Conservation (phyloP, 2,888 invertebrate genomes). For the Thera obeliscata region DNA sequence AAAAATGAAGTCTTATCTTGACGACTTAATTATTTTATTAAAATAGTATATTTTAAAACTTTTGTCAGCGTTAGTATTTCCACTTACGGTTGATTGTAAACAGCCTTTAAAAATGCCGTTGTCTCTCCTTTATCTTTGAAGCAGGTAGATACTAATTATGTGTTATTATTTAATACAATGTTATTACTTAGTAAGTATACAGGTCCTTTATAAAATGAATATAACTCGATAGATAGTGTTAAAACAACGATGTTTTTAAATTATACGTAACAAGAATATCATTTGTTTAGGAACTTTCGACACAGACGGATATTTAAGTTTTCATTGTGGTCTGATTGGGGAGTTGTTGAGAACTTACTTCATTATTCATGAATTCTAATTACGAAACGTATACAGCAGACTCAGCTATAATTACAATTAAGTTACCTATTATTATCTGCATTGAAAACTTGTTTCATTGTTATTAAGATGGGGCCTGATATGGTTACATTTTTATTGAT, state of each 20-base stretch:
- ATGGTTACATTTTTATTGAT: slow-evolving; percentile 59
- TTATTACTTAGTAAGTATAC: slow-evolving; percentile 72
- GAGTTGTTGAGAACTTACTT: slow-evolving; percentile 56
- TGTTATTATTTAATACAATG: slow-evolving; percentile 81
- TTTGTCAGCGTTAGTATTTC: slow-evolving; percentile 64
- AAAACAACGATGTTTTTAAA: slow-evolving; percentile 60
- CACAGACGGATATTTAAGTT: slow-evolving; percentile 61
- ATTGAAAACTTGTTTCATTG: slow-evolving; percentile 62
- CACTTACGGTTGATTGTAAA: slow-evolving; percentile 78
- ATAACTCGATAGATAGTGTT: slow-evolving; percentile 64
- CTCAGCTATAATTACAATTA: slow-evolving; percentile 63
- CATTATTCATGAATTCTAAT: slow-evolving; percentile 71
- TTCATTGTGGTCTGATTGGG: slow-evolving; percentile 64
- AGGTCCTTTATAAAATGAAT: slow-evolving; percentile 61
- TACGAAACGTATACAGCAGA: slow-evolving; percentile 61
- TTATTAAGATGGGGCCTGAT: slow-evolving; percentile 59
- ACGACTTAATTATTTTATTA: no score
- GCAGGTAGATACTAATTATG: slow-evolving; percentile 80
- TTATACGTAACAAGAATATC: slow-evolving; percentile 63
- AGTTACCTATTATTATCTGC: slow-evolving; percentile 64
- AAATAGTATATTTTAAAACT: slow-evolving; percentile 35
- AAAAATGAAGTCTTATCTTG: no score
- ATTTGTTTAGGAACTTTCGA: slow-evolving; percentile 60
- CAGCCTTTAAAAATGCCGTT: slow-evolving; percentile 78
- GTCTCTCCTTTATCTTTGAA: slow-evolving; percentile 77